Conservation (phyloP, 2,888 invertebrate species). For the Pristionchus fissidentatus region DNA sequence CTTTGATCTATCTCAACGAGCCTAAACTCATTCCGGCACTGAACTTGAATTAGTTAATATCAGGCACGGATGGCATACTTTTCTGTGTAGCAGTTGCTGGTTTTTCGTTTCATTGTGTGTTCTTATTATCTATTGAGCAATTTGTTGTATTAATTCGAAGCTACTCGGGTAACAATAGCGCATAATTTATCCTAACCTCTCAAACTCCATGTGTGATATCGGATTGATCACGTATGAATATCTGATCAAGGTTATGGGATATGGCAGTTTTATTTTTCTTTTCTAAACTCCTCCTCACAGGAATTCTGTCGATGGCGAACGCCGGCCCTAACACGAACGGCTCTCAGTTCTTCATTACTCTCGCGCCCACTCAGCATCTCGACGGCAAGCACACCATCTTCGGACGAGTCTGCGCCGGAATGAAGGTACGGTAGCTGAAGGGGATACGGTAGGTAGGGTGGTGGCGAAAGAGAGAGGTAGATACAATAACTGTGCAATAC, state of each 20-base stretch:
- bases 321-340: constrained; percentile 96
- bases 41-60: too few relatives aligned
- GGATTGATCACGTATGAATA: too few relatives aligned
- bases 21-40: too few relatives aligned
- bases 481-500: not conserved
- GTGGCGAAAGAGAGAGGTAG: not conserved
- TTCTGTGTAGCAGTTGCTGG: too few relatives aligned
- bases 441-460: not conserved
- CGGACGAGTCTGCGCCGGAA: constrained; percentile 78
- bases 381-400: constrained; percentile 98
- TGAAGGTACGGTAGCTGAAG: constrained; percentile 68
- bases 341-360: constrained; percentile 96
- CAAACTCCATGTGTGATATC: too few relatives aligned
- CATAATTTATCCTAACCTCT: too few relatives aligned
- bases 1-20: not conserved
- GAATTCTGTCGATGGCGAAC: constrained; percentile 87
- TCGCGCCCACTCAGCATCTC: constrained; percentile 96
- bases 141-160: too few relatives aligned
- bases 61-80: too few relatives aligned
- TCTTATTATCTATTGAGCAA: not conserved
- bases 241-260: too few relatives aligned
- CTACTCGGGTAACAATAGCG: too few relatives aligned
- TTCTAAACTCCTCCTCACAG: too few relatives aligned
- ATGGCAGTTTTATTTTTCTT: too few relatives aligned
- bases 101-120: not conserved